A percentile compares a stretch with the other conserved stretches of the same genome.
These are phyloP conservation scores for Cyrtorhinus lividipennis DNA, from an alignment of 1,140 invertebrate species.

Conservation along the genomic window DNA sequence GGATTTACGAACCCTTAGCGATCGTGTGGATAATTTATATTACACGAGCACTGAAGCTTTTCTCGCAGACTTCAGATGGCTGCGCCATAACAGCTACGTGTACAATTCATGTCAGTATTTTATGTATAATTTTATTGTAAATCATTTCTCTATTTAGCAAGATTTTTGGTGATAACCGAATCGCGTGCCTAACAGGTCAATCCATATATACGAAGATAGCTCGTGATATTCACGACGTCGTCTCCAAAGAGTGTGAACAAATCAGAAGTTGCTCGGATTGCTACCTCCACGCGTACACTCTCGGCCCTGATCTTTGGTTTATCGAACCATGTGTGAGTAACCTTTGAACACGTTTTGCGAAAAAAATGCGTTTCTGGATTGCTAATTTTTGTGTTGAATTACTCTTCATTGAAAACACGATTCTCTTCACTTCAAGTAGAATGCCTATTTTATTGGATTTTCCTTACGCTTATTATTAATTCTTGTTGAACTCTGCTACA, in stretches of 20 bases:
- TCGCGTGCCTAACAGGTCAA: conserved; percentile 40
- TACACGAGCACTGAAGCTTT: conserved; percentile 85
- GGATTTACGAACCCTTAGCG: conserved; percentile 58
- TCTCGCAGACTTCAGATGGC: conserved; percentile 78
- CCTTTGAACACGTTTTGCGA: neutral
- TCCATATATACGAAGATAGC: conserved; percentile 62
- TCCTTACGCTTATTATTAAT: too few species aligned
- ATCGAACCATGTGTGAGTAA: conserved; percentile 66
- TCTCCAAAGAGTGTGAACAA: conserved; percentile 72
- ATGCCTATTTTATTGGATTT: too few species aligned
- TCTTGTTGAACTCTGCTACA: too few species aligned
- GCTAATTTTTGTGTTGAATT: conserved; percentile 24
- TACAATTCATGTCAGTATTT: conserved; percentile 72
- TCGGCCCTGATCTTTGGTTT: conserved; percentile 68
- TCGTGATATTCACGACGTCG: conserved; percentile 63
- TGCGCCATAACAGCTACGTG: conserved; percentile 79
- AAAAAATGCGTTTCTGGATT: neutral
- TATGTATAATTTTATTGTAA: too few species aligned
- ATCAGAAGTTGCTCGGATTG: conserved; percentile 90
- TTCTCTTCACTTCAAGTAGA: too few species aligned
- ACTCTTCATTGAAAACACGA: too few species aligned
- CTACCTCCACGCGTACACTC: conserved; percentile 71
- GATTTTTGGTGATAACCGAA: neutral
- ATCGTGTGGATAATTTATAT: conserved; percentile 58
- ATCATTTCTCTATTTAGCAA: too few species aligned